Evolutionary conservation across 2,797 vertebrate genomes (phyloP), one percentile per base, ranked within the genome.

Genomic region (Scarus forsteni): DNA sequence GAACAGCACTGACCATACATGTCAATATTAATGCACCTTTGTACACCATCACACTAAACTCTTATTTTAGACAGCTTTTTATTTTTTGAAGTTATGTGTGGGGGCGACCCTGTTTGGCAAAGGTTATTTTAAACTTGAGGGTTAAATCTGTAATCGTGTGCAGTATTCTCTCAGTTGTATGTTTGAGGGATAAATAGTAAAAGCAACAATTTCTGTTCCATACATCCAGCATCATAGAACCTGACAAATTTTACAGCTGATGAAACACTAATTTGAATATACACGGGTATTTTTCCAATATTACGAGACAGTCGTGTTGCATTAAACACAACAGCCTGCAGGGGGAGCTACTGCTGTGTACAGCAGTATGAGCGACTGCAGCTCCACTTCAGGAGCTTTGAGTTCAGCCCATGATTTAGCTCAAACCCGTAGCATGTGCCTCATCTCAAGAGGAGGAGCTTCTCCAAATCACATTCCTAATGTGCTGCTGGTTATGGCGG

Each of bases 311-410:
- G 40, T 34, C 27, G 46, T 48, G 8, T 15, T 27, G 60, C 38
- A 58, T 7, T 66, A 42, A 62, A 55, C 61, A 44, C 43, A 19
- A 45, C 39, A 66, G 50, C 73, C 93, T 92, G 83, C 79, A 91
- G 93, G 78, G 83, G 93, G 91, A 27, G 86, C 73, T 70, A 64
- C 67, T 81, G 84, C 74, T 80, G 61, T 51, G 61, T n/a, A 51
- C 40, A 68, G 49, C 15, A 35, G 42, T 56, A 56, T 50, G 8
- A n/a, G 52, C 18, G 64, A 50, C 75, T 70, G 79, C 70, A 38
- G 73, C 77, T 77, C 73, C 67, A 16, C 60, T 27, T 51, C 42
- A 19, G 44, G 40, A 51, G 11, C 3, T 7, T 0, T 0, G 46
- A 15, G 7, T 80, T 45, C 84, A 50, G 79, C 72, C 87, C 91